Base-by-base conservation (phyloP, 2,888 invertebrate genomes). In the Dione juno region DNA sequence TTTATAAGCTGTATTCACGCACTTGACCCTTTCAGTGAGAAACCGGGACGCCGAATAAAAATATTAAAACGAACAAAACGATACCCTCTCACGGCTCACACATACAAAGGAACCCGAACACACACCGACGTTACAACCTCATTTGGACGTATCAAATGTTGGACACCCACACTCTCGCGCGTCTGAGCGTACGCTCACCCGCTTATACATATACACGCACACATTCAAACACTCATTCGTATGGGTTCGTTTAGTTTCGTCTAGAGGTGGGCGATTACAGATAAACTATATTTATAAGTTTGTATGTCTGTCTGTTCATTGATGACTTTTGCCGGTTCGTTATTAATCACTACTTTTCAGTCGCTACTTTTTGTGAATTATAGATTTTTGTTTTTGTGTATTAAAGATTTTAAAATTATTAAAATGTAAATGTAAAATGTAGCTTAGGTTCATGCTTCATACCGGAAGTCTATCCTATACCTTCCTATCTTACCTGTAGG, bases 21-120 rank as follows among this genome's bases (percentile, higher is more conserved):
- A 85, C 88, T 89, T 90, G 91, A 92, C 91, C 92, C 92, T 89
- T 90, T 89, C 87, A 87, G 85, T 83, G 77, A 84, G 84, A 82
- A 80, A 79, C 78, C 77, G 82, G 84, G 82, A 81, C 82, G 79
- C 75, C 78, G 79, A 81, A 83, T 82, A 81, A 84, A 85, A 88
- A 84, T 85, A 86, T 85, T 84, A 87, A 88, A 88, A 86, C 82
- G 85, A 84, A 88, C 82, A 86, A 87, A 87, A 84, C 82, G 81
- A 77, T 76, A 74, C 76, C 75, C 79, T 77, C 77, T 74, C 78
- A 77, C 77, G 73, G 70, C 71, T 71, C 73, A 76, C 78, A 68
- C 76, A 74, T 77, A 75, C 79, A 70, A 10, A 3, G 45, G 66
- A 75, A 5, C 11, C 10, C 11, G 0, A 19, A 19, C 72, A 75